Evolutionary conservation across 2,888 invertebrate species (phyloP), one percentile per base, ranked within the genome.

Genomic region (Trachelus tabidus): DNA sequence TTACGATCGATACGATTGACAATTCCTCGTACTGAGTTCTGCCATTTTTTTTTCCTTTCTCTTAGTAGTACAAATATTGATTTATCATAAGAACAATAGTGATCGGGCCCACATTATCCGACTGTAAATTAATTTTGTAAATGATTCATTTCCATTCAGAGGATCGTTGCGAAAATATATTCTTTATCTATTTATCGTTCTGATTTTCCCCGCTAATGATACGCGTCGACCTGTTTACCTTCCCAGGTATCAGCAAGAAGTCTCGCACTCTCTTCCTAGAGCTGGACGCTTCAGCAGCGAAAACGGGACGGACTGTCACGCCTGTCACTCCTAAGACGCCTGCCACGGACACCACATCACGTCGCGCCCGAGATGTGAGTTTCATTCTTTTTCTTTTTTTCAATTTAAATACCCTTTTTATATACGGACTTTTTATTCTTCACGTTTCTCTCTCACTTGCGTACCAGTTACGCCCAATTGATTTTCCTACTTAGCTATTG

Each of bases 241-340:
- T 23, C 35, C 1, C 91, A 96, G 97, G 96, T 84, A 96, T 97
- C 83, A 96, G 96, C 87, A 97, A 96, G 92, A 96, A 96, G 90
- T 97, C 97, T 0, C 94, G 97, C 30, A 96, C 96, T 35, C 94
- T 97, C 82, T 98, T 98, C 92, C 92, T 97, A 92, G 96, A 97
- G 91, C 92, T 98, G 84, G 97, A 98, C 90, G 97, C 97, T 0
- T 94, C 95, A 78, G 95, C 94, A 31, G 95, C 87, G 88, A 95
- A 94, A 92, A 91, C 93, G 76, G 92, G 94, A 34, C 94, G 94
- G 68, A 92, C 93, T 75, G 92, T 94, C 1, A 94, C 95, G 6
- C 94, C 94, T 3, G 93, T 94, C 12, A 91, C 93, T 85, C 93
- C 93, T 1, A 94, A 93, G 87, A 93, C 93, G 75, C 92, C 93